Percentiles rank a stretch among this genome's conserved stretches.
These are phyloP conservation scores for Platycheirus albimanus DNA, from an alignment of 2,888 invertebrate species.

Conservation along the genomic window DNA sequence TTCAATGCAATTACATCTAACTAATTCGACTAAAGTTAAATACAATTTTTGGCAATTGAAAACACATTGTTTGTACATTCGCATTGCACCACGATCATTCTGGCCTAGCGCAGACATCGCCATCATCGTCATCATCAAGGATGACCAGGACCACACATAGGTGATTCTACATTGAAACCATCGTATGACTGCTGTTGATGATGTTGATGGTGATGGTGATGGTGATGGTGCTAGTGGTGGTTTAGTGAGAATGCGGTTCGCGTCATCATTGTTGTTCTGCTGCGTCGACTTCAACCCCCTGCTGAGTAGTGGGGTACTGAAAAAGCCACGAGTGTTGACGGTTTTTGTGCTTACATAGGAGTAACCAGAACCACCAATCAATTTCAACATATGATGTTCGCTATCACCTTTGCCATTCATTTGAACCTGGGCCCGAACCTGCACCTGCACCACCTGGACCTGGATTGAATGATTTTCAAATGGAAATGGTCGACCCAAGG, in stretches of 20 bases:
- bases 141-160: slow-evolving; percentile 25
- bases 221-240: too few relatives aligned
- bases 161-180: slow-evolving; percentile 32
- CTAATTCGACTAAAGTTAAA: slow-evolving; percentile 66
- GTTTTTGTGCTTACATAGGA: slow-evolving; percentile 48
- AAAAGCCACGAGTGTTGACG: slow-evolving; percentile 26
- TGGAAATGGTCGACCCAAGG: neutral
- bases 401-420: slow-evolving; percentile 34
- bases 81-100: neutral
- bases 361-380: slow-evolving; percentile 59
- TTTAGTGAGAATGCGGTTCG: slow-evolving; percentile 24
- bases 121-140: neutral
- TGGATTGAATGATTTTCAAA: slow-evolving; percentile 11
- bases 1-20: slow-evolving; percentile 69
- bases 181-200: slow-evolving; percentile 51
- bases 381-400: slow-evolving; percentile 62
- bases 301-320: slow-evolving; percentile 33
- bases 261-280: neutral
- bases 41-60: slow-evolving; percentile 72
- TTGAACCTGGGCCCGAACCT: too few relatives aligned
- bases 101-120: neutral
- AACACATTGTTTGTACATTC: slow-evolving; percentile 47
- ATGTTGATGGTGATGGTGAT: too few relatives aligned
- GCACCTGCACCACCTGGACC: too few relatives aligned
- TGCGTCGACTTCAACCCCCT: slow-evolving; percentile 15